phyloP scores from a whole-genome alignment of 2,797 vertebrate genomes.

The Sebastes oblongus region DNA sequence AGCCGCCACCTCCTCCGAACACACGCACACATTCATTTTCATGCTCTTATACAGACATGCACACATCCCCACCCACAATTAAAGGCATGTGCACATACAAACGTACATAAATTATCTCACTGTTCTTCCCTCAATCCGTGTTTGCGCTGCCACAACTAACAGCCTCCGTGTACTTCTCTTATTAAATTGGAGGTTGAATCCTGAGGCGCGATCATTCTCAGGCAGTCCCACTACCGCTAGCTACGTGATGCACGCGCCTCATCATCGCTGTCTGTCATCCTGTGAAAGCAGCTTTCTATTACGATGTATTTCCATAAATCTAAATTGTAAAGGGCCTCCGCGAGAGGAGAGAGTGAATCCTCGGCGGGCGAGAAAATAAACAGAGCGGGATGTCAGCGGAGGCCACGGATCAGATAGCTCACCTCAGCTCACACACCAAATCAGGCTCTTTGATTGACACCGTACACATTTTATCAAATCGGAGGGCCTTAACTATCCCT shows the following conservation, averaged over 20 bases:
- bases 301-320: conserved; percentile 81
- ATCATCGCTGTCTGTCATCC: conserved; percentile 74
- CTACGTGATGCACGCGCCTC: conserved; percentile 31
- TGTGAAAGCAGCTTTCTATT: conserved; percentile 69
- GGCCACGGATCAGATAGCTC: conserved; percentile 64
- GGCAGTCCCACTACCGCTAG: conserved; percentile 11
- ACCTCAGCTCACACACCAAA: conserved; percentile 54
- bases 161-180: conserved; percentile 11
- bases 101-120: conserved; percentile 23
- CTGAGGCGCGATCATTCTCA: conserved; percentile 36
- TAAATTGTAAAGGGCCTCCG: conserved; percentile 72
- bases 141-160: conserved; percentile 49
- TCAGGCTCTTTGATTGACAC: conserved; percentile 66
- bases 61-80: conserved; percentile 25
- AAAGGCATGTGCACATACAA: conserved; percentile 12
- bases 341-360: conserved; percentile 45
- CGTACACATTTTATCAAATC: conserved; percentile 44
- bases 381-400: conserved; percentile 60
- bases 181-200: conserved; percentile 50
- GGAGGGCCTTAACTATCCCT: conserved; percentile 29
- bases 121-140: not conserved
- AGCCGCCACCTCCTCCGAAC: conserved; percentile 23
- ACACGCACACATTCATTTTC: not conserved
- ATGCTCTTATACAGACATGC: conserved; percentile 5
- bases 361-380: conserved; percentile 56